A percentile compares a stretch with the other conserved stretches of the same genome.
Conservation (phyloP, 2,888 invertebrate genomes). For the Neuroscelio doddi region DNA sequence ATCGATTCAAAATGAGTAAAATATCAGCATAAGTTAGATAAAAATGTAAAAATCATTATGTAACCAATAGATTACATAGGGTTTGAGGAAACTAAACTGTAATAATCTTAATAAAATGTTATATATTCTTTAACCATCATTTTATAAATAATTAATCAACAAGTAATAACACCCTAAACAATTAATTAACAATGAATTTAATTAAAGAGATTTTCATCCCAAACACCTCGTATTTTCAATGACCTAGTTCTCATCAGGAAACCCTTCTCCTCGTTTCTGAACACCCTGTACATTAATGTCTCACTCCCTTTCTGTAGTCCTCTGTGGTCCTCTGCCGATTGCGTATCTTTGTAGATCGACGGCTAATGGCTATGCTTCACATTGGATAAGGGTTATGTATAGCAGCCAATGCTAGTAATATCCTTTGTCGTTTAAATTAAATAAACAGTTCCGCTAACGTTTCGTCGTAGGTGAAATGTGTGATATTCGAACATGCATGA, state of each 20-base stretch:
- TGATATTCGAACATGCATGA: conserved; percentile 22
- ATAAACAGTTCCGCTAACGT: conserved; percentile 49
- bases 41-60: no score
- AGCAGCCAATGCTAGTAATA: conserved; percentile 50
- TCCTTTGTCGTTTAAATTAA: conserved; percentile 66
- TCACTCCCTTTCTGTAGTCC: conserved; percentile 67
- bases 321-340: conserved; percentile 50
- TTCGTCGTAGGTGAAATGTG: conserved; percentile 32
- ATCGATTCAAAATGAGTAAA: no score
- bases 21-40: no score
- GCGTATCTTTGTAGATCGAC: conserved; percentile 66
- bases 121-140: no score
- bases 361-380: conserved; percentile 62
- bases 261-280: conserved; percentile 38
- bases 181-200: no score
- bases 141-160: no score
- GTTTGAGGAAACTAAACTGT: no score
- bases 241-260: conserved; percentile 37
- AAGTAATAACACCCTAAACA: no score
- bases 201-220: conserved; percentile 20
- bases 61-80: no score
- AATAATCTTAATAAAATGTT: no score
- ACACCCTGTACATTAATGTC: conserved; percentile 53
- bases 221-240: conserved; percentile 40
- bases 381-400: conserved; percentile 43